Evolutionary conservation across 2,888 invertebrate species (phyloP), one percentile per base, ranked within the genome.

Genomic region (Cryptocheilus praepositus): DNA sequence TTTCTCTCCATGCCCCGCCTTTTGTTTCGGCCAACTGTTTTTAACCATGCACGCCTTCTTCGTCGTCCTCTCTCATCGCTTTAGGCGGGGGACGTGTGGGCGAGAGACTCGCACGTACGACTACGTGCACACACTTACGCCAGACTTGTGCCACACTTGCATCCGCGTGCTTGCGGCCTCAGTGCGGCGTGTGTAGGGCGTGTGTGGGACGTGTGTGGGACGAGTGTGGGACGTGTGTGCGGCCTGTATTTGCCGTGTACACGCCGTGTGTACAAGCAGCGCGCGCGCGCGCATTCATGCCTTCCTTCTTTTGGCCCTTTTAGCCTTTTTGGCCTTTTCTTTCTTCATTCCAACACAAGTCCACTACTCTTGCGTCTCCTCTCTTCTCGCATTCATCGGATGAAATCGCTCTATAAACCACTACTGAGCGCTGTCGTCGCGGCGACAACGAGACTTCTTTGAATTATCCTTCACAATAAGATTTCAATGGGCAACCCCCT

Each of bases 1-100:
- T 81, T 81, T 83, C 79, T 80, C 77, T 74, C 51, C 60, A 73
- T 71, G 79, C 81, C 80, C 77, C 80, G 77, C 79, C 83, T 84
- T 85, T 86, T 86, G 85, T 86, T 86, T 85, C 80, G 83, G 71
- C 80, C 85, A 81, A 86, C 86, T 86, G 84, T 86, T 86, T 83
- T 83, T 81, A 81, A 78, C 76, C 76, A 62, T 64, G 67, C 80
- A 67, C 71, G 77, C 77, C 77, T 77, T 68, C 74, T 67, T 67
- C 74, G 53, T 64, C 55, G 61, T 55, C 65, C 56, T 19, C 51
- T 55, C 55, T 21, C 60, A 18, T 43, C 54, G 60, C n/a, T n/a
- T 25, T 5, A 25, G 36, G 36, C 7, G 36, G 1, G 28, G 4
- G 11, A 36, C 11, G 36, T 36, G 36, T 36, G 36, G 36, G 36